Evolutionary conservation across 2,113 vertebrate species (phyloP).

Genomic region (Onychostoma macrolepis): DNA sequence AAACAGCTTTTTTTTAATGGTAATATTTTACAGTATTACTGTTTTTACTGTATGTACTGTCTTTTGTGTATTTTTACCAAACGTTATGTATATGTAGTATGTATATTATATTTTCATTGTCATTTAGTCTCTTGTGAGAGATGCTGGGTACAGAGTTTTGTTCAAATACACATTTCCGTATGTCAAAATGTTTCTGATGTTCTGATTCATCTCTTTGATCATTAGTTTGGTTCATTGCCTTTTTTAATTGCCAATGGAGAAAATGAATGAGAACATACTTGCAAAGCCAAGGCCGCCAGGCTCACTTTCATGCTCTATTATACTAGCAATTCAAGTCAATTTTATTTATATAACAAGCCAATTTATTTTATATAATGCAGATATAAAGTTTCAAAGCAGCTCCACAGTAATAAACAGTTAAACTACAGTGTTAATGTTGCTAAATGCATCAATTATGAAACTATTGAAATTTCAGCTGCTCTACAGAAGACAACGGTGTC

Average conservation of each 20-base stretch:
- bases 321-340: neutral
- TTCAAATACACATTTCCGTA: neutral
- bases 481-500: neutral
- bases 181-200: neutral
- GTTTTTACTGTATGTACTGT: neutral
- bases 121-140: neutral
- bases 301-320: neutral
- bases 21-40: neutral
- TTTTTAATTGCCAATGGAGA: neutral
- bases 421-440: neutral
- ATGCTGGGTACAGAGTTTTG: neutral
- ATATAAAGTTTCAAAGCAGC: neutral
- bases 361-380: neutral
- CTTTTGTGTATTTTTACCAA: neutral
- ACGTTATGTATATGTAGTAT: neutral
- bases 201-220: neutral
- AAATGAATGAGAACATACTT: neutral
- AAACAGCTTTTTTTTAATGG: neutral
- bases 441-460: neutral
- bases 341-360: neutral
- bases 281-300: neutral
- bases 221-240: neutral
- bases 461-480: neutral
- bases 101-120: neutral
- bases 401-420: neutral